Percentiles rank a stretch among this genome's conserved stretches.
phyloP scores from a whole-genome alignment of 2,113 vertebrate species.

The Gobius niger region DNA sequence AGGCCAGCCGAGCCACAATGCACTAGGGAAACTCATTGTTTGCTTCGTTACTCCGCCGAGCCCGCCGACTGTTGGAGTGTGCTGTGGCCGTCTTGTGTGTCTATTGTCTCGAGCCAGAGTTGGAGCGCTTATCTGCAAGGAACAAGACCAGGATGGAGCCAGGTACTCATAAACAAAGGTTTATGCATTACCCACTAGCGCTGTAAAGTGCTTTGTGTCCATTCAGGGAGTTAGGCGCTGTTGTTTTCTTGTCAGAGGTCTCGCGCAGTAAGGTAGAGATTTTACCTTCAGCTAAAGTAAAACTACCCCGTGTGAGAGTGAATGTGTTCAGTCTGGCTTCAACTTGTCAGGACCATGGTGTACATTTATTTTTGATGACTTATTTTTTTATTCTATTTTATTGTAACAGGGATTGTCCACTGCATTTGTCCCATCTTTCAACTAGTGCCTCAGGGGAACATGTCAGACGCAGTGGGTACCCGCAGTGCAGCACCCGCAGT shows the following conservation, averaged over 20 bases:
- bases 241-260: background rate
- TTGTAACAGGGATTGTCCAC: no score
- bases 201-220: slow-evolving; percentile 17
- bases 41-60: slow-evolving; percentile 72
- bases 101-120: slow-evolving; percentile 21
- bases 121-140: slow-evolving; percentile 37
- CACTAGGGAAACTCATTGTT: slow-evolving; percentile 73
- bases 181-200: slow-evolving; percentile 42
- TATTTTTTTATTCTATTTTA: no score
- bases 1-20: slow-evolving; percentile 68
- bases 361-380: no score
- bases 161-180: slow-evolving; percentile 53
- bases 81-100: slow-evolving; percentile 27
- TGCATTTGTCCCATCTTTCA: no score
- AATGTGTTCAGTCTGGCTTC: no score
- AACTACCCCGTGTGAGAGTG: no score
- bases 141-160: slow-evolving; percentile 49
- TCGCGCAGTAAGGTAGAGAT: background rate
- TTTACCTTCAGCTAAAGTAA: background rate
- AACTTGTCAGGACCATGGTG: no score
- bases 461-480: no score
- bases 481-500: no score
- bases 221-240: background rate
- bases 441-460: no score
- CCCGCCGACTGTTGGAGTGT: slow-evolving; percentile 33